Evolutionary conservation across 2,113 vertebrate species (phyloP).

Genomic region (Pedionomus torquatus): DNA sequence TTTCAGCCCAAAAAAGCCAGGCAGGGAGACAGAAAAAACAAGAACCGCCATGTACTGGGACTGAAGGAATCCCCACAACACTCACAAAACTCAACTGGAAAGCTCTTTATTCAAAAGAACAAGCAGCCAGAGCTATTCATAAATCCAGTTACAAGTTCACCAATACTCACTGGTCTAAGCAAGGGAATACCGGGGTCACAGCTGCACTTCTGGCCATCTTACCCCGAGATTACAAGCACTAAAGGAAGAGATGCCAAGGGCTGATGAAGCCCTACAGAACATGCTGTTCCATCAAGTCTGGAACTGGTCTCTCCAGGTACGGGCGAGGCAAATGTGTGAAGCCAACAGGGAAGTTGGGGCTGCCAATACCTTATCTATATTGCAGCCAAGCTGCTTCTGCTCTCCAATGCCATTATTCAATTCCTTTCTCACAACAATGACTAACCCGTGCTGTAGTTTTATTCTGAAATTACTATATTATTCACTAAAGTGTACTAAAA

Average conservation of each 20-base stretch:
- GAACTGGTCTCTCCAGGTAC: background rate
- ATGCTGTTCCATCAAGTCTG: background rate
- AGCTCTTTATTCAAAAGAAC: background rate
- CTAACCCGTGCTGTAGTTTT: background rate
- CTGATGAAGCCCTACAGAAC: background rate
- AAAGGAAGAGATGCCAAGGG: background rate
- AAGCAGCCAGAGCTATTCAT: background rate
- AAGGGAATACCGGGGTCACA: background rate
- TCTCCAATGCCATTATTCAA: background rate
- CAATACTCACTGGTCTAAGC: background rate
- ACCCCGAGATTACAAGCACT: background rate
- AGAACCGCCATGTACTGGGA: accelerated
- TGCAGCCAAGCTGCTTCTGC: background rate
- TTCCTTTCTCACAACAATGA: background rate
- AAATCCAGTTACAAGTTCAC: background rate
- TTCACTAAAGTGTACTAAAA: background rate
- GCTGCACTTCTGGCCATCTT: background rate
- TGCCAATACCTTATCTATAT: background rate
- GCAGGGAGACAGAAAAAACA: background rate
- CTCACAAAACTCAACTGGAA: background rate
- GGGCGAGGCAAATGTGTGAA: background rate
- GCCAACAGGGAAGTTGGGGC: background rate
- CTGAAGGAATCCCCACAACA: background rate
- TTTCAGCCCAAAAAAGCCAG: background rate
- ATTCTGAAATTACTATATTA: background rate